Percentiles rank a stretch among this genome's conserved stretches.
phyloP scores from a whole-genome alignment of 1,140 invertebrate genomes.

The Bombus soroeensis region DNA sequence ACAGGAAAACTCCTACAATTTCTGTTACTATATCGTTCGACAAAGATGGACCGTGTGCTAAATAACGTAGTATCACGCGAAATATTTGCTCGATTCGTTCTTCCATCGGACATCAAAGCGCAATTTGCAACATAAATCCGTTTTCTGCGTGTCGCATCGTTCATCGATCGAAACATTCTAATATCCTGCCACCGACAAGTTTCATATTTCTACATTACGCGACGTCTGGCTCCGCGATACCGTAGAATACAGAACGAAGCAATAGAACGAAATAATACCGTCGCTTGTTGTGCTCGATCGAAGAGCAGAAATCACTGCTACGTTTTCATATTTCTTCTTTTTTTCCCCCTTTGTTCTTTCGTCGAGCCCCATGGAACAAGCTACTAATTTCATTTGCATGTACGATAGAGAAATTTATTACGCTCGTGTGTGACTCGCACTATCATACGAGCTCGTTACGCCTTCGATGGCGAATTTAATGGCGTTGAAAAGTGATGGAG shows the following conservation, averaged over 20 bases:
- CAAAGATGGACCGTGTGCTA: neutral
- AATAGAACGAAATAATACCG: slow-evolving; percentile 48
- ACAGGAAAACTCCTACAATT: neutral
- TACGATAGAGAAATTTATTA: neutral
- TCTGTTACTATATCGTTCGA: neutral
- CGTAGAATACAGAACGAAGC: slow-evolving; percentile 25
- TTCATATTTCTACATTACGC: slow-evolving; percentile 51
- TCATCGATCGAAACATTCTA: slow-evolving; percentile 47
- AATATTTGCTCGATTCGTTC: neutral
- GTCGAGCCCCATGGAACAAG: neutral
- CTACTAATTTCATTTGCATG: neutral
- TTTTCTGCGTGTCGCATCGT: slow-evolving; percentile 10
- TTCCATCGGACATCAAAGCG: neutral
- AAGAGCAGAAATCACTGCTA: slow-evolving; percentile 4
- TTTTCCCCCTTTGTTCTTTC: neutral
- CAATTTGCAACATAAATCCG: slow-evolving; percentile 43
- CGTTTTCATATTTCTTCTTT: neutral
- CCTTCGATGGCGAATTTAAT: neutral
- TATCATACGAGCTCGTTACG: neutral
- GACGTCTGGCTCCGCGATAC: slow-evolving; percentile 32
- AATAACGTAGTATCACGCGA: neutral
- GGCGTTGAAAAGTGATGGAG: neutral
- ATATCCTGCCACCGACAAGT: slow-evolving; percentile 49
- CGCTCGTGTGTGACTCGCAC: neutral
- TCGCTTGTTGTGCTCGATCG: slow-evolving; percentile 17